phyloP scores from a whole-genome alignment of 1,140 invertebrate species.

The Sinonovacula constricta region DNA sequence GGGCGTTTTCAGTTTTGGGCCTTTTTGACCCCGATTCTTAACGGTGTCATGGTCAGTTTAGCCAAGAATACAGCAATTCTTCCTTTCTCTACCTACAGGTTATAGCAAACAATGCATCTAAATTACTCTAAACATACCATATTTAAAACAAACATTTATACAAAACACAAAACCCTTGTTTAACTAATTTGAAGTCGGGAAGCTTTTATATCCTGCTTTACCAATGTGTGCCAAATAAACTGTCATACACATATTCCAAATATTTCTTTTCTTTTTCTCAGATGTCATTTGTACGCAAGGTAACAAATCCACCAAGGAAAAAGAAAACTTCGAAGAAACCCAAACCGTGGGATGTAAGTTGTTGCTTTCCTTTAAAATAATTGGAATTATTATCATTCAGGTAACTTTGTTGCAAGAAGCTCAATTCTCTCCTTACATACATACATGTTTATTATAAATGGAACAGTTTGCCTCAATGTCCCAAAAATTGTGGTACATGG shows the following conservation, averaged over 20 bases:
- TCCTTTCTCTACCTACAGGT: too few species aligned
- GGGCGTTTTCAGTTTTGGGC: too few species aligned
- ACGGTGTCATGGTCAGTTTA: too few species aligned
- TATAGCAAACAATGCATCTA: too few species aligned
- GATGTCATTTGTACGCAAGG: conserved; percentile 71
- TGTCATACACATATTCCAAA: too few species aligned
- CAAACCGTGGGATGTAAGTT: conserved; percentile 74
- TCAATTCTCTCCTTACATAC: background rate
- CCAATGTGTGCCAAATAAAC: too few species aligned
- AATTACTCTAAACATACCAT: background rate
- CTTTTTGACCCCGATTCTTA: too few species aligned
- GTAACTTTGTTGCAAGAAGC: background rate
- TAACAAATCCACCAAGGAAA: conserved; percentile 52
- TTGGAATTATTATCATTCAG: conserved; percentile 19
- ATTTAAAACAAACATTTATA: background rate
- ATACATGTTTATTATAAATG: background rate
- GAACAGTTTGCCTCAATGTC: too few species aligned
- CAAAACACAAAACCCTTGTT: conserved; percentile 7
- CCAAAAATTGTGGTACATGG: too few species aligned
- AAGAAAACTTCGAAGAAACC: conserved; percentile 57
- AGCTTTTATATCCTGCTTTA: background rate
- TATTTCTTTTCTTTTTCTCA: conserved; percentile 3
- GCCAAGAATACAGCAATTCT: too few species aligned
- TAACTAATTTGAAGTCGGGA: background rate
- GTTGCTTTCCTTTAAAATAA: too few species aligned